These are phyloP conservation scores for Heteromormyrus szaboi DNA, from an alignment of 2,797 vertebrate genomes.

Conservation along the genomic window DNA sequence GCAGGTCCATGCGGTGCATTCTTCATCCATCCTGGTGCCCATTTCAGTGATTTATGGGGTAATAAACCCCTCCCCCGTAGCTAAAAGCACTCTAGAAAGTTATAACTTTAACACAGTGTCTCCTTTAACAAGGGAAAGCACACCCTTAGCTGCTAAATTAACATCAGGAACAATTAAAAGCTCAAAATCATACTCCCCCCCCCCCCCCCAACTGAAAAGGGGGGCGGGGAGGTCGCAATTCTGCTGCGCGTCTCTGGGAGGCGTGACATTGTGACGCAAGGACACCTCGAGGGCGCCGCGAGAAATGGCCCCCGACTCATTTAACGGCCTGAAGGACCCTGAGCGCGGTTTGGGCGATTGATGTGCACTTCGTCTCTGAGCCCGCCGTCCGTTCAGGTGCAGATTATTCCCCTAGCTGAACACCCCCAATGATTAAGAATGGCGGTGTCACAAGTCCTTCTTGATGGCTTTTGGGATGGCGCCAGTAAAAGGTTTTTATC, in stretches of 20 bases:
- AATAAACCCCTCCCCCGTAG: conserved; percentile 28
- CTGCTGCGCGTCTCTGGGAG: conserved; percentile 58
- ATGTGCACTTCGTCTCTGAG: conserved; percentile 42
- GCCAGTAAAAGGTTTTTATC: conserved; percentile 55
- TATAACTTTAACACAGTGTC: conserved; percentile 42
- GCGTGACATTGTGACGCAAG: conserved; percentile 49
- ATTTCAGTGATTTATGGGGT: conserved; percentile 36
- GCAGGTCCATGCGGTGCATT: conserved; percentile 14
- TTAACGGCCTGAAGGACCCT: conserved; percentile 37
- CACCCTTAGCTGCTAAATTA: conserved; percentile 56
- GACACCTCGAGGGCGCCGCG: conserved; percentile 58
- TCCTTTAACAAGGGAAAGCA: conserved; percentile 38
- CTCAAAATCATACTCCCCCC: conserved; percentile 42
- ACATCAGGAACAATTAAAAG: conserved; percentile 68
- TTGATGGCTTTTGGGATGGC: conserved; percentile 35
- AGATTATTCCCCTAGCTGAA: conserved; percentile 47
- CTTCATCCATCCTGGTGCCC: conserved; percentile 26
- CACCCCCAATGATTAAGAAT: conserved; percentile 57
- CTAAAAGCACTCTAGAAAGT: conserved; percentile 30
- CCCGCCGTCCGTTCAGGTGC: conserved; percentile 36
- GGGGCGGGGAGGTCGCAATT: conserved; percentile 50
- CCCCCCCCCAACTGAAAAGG: conserved; percentile 28
- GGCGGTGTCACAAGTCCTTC: conserved; percentile 28
- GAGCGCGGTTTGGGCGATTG: conserved; percentile 40
- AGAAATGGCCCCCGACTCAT: conserved; percentile 24